Conservation (phyloP, 2,888 invertebrate species). For the Kuschelorhynchus macadamiae region DNA sequence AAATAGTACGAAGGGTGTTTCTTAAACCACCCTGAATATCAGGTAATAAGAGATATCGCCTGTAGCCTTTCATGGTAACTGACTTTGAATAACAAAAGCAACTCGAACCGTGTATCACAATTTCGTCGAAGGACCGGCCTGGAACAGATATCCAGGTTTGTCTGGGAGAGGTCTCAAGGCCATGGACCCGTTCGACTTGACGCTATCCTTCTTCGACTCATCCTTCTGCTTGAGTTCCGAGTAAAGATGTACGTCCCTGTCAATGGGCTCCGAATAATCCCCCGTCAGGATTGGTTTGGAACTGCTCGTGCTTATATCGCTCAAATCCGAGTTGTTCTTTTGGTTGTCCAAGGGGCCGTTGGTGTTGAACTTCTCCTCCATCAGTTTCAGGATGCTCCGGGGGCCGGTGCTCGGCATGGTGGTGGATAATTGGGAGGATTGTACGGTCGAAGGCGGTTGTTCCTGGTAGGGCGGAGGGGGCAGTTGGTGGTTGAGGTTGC, state of each 20-base stretch:
- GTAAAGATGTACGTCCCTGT: slow-evolving; percentile 72
- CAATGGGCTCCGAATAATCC: slow-evolving; percentile 73
- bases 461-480: slow-evolving; percentile 72
- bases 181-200: slow-evolving; percentile 70
- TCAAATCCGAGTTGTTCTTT: slow-evolving; percentile 25
- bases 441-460: slow-evolving; percentile 62
- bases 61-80: too few species aligned
- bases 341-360: slow-evolving; percentile 57
- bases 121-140: slow-evolving; percentile 56
- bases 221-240: slow-evolving; percentile 71
- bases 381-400: slow-evolving; percentile 74
- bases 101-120: slow-evolving; percentile 46
- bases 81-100: too few species aligned
- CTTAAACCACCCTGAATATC: too few species aligned
- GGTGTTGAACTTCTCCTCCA: slow-evolving; percentile 72
- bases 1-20: too few species aligned
- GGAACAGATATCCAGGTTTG: slow-evolving; percentile 69
- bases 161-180: slow-evolving; percentile 79
- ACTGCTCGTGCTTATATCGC: slow-evolving; percentile 19
- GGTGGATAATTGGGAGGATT: slow-evolving; percentile 21
- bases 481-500: slow-evolving; percentile 72
- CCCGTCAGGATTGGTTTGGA: slow-evolving; percentile 65
- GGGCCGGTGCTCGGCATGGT: slow-evolving; percentile 65
- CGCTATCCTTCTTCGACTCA: slow-evolving; percentile 56
- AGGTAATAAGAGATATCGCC: too few species aligned